Base-by-base conservation (phyloP, 2,888 invertebrate species). In the Napeogenes sylphis region DNA sequence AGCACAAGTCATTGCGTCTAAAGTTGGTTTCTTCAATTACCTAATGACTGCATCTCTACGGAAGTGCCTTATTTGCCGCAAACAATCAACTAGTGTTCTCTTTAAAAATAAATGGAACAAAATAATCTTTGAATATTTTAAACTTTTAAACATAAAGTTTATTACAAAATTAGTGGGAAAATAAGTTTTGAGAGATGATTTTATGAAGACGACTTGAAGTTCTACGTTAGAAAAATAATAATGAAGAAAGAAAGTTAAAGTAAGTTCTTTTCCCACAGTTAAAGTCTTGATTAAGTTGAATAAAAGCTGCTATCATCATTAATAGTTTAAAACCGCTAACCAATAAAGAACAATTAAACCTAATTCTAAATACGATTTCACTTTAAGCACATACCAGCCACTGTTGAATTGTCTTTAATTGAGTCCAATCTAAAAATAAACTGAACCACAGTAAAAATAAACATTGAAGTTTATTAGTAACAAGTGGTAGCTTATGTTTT, bases 351-450 rank as follows among this genome's bases (percentile, higher is more conserved):
- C 79, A 83, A 83, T 85, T 83, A 82, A 77, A 75, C 72, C 81
- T 81, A 80, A 83, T 83, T 83, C 75, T 72, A 75, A 75, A 80
- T 80, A 78, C 82, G 71, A 78, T 84, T 85, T 80, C 74, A 83
- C 79, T 77, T 73, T 51, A 59, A 74, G 85, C 78, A 70, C 74
- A 74, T 79, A 80, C 82, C 82, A 79, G 71, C 72, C 75, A 68
- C 71, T 66, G 73, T 74, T 72, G 80, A 88, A 89, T 90, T 90
- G 86, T 80, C 81, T 84, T 85, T 89, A 88, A 88, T 89, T 87
- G 85, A 84, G 73, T 74, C 65, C 61, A 71, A 66, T 77, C 86
- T 87, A 87, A 83, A 87, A 85, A 87, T 87, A 88, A 79, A 70
- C 55, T 4, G 59, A 59, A 58, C 66, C 59, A 65, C 60, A 60